These are phyloP conservation scores for Cheilosia variabilis DNA, from an alignment of 2,888 invertebrate genomes.

Conservation along the genomic window DNA sequence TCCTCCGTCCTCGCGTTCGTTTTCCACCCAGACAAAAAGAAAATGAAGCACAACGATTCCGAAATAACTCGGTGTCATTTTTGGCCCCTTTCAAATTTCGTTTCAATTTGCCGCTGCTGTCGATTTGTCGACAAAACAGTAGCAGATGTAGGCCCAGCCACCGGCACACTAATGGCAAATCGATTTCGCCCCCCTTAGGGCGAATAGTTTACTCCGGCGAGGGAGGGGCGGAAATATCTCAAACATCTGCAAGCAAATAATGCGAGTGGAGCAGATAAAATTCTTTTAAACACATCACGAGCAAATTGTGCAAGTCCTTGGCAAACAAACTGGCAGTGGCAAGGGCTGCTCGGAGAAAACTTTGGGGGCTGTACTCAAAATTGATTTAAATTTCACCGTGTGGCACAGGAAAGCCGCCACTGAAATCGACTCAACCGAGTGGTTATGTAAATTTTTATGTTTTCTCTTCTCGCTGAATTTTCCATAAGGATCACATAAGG, in stretches of 20 bases:
- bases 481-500: conserved; percentile 52
- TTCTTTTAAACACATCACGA: conserved; percentile 58
- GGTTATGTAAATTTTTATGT: conserved; percentile 62
- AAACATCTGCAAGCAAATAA: conserved; percentile 62
- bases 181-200: conserved; percentile 24
- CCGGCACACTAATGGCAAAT: conserved; percentile 46
- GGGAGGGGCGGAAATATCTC: neutral
- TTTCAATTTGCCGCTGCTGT: conserved; percentile 33
- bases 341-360: neutral
- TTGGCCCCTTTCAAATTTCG: neutral
- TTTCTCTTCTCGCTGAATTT: conserved; percentile 43
- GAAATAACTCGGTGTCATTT: conserved; percentile 11
- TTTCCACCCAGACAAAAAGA: neutral
- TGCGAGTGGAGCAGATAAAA: conserved; percentile 43
- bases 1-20: neutral
- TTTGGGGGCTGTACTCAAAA: conserved; percentile 16
- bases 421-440: conserved; percentile 64
- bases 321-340: conserved; percentile 1
- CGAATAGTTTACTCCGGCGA: conserved; percentile 32
- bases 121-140: conserved; percentile 13
- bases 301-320: conserved; percentile 55
- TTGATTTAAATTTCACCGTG: conserved; percentile 52
- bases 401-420: conserved; percentile 31
- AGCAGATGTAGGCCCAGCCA: conserved; percentile 10
- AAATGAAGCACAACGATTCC: too few relatives aligned